A percentile compares a stretch with the other conserved stretches of the same genome.
These are phyloP conservation scores for Hydrolagus colliei DNA, from an alignment of 2,797 vertebrate genomes.

Conservation along the genomic window DNA sequence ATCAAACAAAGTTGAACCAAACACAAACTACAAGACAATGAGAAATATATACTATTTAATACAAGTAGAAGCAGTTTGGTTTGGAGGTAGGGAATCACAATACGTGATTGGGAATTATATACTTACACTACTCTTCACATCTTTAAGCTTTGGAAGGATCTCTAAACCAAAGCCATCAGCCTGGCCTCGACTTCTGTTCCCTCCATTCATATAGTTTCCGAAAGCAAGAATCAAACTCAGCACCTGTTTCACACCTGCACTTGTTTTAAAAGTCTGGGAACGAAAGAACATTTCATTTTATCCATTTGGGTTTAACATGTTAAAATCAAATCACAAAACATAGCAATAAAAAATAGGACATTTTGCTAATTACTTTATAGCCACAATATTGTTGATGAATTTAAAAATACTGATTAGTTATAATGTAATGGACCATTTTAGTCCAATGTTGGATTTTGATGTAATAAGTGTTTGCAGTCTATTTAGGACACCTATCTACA, in stretches of 20 bases:
- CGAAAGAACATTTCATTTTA: background rate
- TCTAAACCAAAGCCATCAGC: conserved; percentile 94
- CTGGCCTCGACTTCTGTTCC: conserved; percentile 87
- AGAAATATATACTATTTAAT: background rate
- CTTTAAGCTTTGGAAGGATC: conserved; percentile 93
- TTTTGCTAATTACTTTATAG: background rate
- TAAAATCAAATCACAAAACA: background rate
- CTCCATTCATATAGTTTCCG: conserved; percentile 97
- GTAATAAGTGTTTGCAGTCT: background rate
- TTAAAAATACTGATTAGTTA: background rate
- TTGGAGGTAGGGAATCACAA: background rate
- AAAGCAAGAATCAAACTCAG: conserved; percentile 87
- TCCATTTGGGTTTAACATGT: background rate
- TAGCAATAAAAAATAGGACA: no score
- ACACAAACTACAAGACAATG: background rate
- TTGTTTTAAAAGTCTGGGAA: conserved; percentile 69
- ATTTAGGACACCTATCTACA: no score
- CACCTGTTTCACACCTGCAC: conserved; percentile 71
- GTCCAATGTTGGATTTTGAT: background rate
- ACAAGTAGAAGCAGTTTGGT: background rate
- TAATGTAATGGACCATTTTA: background rate
- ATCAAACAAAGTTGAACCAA: conserved; percentile 14
- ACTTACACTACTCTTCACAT: conserved; percentile 96
- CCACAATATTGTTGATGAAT: background rate
- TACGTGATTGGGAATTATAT: conserved; percentile 34